phyloP scores from a whole-genome alignment of 1,140 invertebrate species.

The Mycetomoellerius zeteki region DNA sequence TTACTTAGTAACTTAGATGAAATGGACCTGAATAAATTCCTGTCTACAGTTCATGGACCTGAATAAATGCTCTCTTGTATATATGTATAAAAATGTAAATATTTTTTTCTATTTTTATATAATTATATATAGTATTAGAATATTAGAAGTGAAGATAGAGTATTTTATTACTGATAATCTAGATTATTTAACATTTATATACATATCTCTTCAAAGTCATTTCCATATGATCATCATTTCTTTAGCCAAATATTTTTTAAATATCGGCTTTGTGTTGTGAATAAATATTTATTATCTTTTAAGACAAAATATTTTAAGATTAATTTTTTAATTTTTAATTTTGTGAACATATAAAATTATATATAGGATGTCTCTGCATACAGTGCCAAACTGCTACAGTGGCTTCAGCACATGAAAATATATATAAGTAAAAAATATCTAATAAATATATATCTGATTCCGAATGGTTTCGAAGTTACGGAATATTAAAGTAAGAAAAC shows the following conservation, averaged over 20 bases:
- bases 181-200: neutral
- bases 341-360: neutral
- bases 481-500: too few relatives aligned
- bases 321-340: neutral
- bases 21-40: conserved; percentile 76
- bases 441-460: too few relatives aligned
- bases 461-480: too few relatives aligned
- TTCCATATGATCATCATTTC: neutral
- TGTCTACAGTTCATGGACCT: conserved; percentile 79
- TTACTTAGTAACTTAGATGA: conserved; percentile 75
- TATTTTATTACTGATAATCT: neutral
- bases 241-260: neutral
- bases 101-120: conserved; percentile 50
- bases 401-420: too few relatives aligned
- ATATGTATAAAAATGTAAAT: conserved; percentile 25
- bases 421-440: too few relatives aligned
- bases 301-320: neutral
- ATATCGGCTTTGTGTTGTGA: neutral
- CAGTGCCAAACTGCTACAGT: too few relatives aligned
- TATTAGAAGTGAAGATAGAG: neutral
- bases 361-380: too few relatives aligned
- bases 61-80: conserved; percentile 56
- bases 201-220: neutral
- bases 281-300: conserved; percentile 10
- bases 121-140: neutral